These are phyloP conservation scores for Hippocampus mohnikei DNA, from an alignment of 2,113 vertebrate genomes.

Conservation along the genomic window DNA sequence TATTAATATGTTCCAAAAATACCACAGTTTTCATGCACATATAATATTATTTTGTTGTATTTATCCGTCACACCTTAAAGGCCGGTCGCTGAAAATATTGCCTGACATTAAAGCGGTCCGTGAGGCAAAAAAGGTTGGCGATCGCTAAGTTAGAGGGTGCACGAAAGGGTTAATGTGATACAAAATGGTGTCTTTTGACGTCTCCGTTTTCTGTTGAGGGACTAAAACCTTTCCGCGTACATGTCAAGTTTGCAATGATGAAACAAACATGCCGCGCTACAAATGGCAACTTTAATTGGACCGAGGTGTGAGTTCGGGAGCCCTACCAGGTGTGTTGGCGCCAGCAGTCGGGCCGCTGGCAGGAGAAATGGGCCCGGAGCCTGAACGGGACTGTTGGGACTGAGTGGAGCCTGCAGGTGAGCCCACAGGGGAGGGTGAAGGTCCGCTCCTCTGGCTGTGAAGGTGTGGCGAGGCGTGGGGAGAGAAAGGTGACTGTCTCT, in stretches of 20 bases:
- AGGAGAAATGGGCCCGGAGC: conserved; percentile 92
- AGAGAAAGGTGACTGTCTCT: conserved; percentile 91
- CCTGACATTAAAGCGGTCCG: too few relatives aligned
- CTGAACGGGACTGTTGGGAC: conserved; percentile 74
- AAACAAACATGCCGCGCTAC: background rate
- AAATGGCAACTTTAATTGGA: background rate
- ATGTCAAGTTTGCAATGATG: background rate
- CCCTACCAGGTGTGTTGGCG: conserved; percentile 75
- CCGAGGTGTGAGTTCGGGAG: background rate
- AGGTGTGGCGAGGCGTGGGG: conserved; percentile 92
- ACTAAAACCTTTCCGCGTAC: background rate
- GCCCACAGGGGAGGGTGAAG: conserved; percentile 89
- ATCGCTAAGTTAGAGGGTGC: too few relatives aligned
- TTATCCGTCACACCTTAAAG: too few relatives aligned
- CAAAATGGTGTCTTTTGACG: background rate
- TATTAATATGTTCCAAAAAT: too few relatives aligned
- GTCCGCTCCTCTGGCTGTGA: conserved; percentile 84
- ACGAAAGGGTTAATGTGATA: too few relatives aligned
- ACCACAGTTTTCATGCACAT: too few relatives aligned
- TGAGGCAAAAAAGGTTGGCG: too few relatives aligned
- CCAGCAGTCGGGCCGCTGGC: conserved; percentile 70
- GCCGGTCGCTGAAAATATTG: too few relatives aligned
- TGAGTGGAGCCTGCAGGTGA: conserved; percentile 91
- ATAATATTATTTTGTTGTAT: too few relatives aligned
- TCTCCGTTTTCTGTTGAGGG: background rate